Percentiles rank a stretch among this genome's conserved stretches.
These are phyloP conservation scores for Glareola pratincola DNA, from an alignment of 2,113 vertebrate species.

Conservation along the genomic window DNA sequence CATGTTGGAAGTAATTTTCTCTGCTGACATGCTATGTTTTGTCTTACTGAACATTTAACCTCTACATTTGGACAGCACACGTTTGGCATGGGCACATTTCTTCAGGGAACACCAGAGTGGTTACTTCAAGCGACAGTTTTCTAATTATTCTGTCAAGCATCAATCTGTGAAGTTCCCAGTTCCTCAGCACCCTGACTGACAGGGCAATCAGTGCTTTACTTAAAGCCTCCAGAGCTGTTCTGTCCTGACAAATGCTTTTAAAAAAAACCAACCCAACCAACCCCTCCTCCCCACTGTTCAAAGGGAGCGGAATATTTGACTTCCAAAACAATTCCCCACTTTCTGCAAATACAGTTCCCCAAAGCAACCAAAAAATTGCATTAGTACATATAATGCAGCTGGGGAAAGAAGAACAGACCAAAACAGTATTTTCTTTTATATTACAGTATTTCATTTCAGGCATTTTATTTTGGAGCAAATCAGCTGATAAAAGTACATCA, in stretches of 20 bases:
- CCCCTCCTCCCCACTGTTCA: not conserved
- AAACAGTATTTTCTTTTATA: not conserved
- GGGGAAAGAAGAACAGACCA: not conserved
- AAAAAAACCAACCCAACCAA: not conserved
- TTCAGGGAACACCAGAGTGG: constrained; percentile 83
- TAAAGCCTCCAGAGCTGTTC: constrained; percentile 66
- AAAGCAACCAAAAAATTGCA: not conserved
- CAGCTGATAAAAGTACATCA: not conserved
- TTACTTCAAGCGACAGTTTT: constrained; percentile 95
- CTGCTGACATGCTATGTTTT: constrained; percentile 76
- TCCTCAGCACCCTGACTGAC: constrained; percentile 86
- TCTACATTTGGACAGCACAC: constrained; percentile 70
- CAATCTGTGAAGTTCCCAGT: constrained; percentile 88
- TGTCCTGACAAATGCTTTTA: constrained; percentile 20
- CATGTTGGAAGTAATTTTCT: constrained; percentile 68
- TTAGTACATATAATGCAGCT: not conserved
- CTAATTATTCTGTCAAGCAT: constrained; percentile 99
- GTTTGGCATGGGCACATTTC: constrained; percentile 71
- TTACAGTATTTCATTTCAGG: not conserved
- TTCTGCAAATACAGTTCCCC: not conserved
- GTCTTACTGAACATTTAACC: constrained; percentile 82
- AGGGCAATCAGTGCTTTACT: constrained; percentile 90
- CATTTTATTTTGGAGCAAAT: not conserved
- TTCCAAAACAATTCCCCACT: not conserved
- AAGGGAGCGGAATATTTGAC: not conserved